Evolutionary conservation across 2,888 invertebrate genomes (phyloP), one percentile per base, ranked within the genome.

Genomic region (Osmoderma eremita): DNA sequence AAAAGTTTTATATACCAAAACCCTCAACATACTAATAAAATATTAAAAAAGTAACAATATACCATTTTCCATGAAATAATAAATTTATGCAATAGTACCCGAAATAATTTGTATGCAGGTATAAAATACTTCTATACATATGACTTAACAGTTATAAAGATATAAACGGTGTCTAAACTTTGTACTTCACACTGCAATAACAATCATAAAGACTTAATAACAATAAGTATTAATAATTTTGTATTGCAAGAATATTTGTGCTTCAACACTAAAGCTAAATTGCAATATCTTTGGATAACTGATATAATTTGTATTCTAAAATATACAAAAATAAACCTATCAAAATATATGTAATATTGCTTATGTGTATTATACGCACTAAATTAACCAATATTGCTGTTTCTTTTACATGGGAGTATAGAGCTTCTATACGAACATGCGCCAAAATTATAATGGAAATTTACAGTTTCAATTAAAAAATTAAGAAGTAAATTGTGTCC

Each of bases 21-120:
- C 63, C 67, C 54, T 54, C 63, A 67, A 63, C 54, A 56, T 63
- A n/a, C n/a, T n/a, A 62, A 67, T 63, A 67, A 62, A 62, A 67
- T 67, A 67, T 67, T 62, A 67, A 48, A 67, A 67, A 22, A 62
- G 41, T 62, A 67, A 63, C 67, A 51, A 54, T 53, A 45, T 53
- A 53, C 24, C 63, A 53, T 63, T 53, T 39, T 24, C 48, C 49
- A 20, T 62, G 61, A 67, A 67, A 62, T 18, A 45, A 53, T 45
- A 42, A 22, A 54, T 22, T 13, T 48, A 18, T 51, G 17, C 12
- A 49, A 18, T 36, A 63, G 20, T 18, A 56, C 39, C 20, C 36
- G 10, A 38, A 18, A 58, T 38, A 18, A 24, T 38, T 63, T 50
- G 13, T 63, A 38, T 42, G 18, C 24, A 45, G n/a, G 4, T 41